Evolutionary conservation across 2,113 vertebrate species (phyloP).

Genomic region (Cygnus buccinator): DNA sequence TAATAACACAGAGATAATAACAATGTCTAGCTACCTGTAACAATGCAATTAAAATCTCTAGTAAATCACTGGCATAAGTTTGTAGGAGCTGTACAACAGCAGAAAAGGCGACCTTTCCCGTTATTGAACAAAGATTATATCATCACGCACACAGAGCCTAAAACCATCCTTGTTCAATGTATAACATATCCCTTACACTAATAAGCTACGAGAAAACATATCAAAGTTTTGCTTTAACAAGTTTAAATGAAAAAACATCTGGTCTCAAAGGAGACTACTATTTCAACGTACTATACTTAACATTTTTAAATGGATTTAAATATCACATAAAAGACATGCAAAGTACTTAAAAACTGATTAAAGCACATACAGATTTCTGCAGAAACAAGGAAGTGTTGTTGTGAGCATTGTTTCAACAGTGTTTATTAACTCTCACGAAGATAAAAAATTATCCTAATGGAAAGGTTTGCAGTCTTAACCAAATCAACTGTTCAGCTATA

Average conservation of each 20-base stretch:
- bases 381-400: not conserved
- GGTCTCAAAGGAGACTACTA: not conserved
- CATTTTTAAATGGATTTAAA: not conserved
- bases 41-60: conserved; percentile 9
- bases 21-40: not conserved
- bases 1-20: not conserved
- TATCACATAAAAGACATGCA: not conserved
- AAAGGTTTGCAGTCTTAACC: not conserved
- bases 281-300: not conserved
- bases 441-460: not conserved
- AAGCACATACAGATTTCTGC: not conserved
- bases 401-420: not conserved
- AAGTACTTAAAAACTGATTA: not conserved
- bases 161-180: not conserved
- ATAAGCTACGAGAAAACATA: not conserved
- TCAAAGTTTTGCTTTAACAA: not conserved
- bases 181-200: not conserved
- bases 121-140: not conserved
- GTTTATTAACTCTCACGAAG: not conserved
- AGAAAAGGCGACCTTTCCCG: not conserved
- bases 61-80: not conserved
- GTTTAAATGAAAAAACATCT: not conserved
- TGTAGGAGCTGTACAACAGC: not conserved
- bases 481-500: not conserved
- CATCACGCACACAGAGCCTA: not conserved